phyloP scores from a whole-genome alignment of 2,113 vertebrate species.

The Tursiops truncatus region DNA sequence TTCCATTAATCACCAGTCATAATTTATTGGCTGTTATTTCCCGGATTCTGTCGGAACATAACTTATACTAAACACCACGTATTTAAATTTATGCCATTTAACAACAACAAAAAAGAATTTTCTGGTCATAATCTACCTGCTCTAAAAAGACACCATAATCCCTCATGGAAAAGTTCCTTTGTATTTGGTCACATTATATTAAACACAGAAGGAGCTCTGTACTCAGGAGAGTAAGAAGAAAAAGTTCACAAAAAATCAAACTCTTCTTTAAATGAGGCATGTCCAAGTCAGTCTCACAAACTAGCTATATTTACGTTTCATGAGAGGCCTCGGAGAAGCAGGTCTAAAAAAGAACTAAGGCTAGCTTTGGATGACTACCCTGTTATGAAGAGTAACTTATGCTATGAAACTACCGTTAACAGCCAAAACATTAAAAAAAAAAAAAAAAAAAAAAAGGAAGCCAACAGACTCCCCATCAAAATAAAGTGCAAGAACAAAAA shows the following conservation, averaged over 20 bases:
- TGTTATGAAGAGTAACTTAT: neutral
- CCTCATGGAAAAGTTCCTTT: constrained; percentile 31
- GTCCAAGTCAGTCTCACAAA: neutral
- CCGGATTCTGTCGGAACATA: neutral
- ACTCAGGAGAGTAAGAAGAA: neutral
- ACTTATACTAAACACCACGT: neutral
- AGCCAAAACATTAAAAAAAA: neutral
- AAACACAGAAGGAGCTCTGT: neutral
- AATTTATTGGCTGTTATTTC: constrained; percentile 15
- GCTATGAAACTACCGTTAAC: constrained; percentile 7
- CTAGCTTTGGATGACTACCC: neutral
- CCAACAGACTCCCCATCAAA: constrained; percentile 18
- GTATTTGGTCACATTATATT: neutral
- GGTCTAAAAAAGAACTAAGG: neutral
- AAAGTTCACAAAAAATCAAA: constrained; percentile 28
- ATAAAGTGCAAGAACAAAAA: constrained; percentile 51
- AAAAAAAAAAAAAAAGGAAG: neutral
- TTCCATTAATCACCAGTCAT: neutral
- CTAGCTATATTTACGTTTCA: neutral
- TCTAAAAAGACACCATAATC: neutral
- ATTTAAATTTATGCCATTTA: constrained; percentile 31
- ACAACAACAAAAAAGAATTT: neutral
- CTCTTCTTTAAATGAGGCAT: constrained; percentile 25
- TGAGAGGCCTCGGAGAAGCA: neutral
- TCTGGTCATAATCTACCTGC: neutral